Base-by-base conservation (phyloP, 2,113 vertebrate genomes). In the Heteronetta atricapilla region DNA sequence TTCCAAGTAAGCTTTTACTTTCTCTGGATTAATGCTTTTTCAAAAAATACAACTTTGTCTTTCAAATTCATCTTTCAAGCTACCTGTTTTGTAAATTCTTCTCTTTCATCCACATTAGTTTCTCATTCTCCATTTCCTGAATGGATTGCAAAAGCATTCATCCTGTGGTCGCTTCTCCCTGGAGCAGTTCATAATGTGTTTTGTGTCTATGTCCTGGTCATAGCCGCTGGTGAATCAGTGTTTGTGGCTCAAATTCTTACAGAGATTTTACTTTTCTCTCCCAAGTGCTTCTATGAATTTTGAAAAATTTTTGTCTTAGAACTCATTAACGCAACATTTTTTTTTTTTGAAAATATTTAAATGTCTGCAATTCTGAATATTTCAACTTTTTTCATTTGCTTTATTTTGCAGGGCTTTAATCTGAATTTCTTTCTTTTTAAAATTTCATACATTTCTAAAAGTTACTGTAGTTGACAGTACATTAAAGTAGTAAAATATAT, bases 21-120 rank as follows among this genome's bases (percentile, higher is more conserved):
- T 93, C 91, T 76, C 29, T 69, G 53, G 46, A 79, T 82, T 53
- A 89, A 80, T 36, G n/a, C 50, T 82, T 76, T 93, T 89, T 92
- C 11, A 52, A 77, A 76, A 76, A 83, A 88, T 31, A 29, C 7
- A 62, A 6, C 22, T 42, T 44, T 29, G 3, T 90, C 59, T 94
- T 83, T 90, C 40, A 84, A 69, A 90, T 59, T 78, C 13, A 4
- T 74, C 44, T 69, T 83, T 86, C 48, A 73, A 69, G 33, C 29
- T 68, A 38, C 29, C 14, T 62, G 34, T 50, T 89, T 86, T 42
- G 38, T 42, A 59, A 94, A 34, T 72, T 44, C 6, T 63, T 69
- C 20, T 62, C 11, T 89, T 88, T 93, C 20, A 76, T 17, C 9
- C 25, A 62, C 3, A 15, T 76, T 76, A 1, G 40, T 90, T 94